Evolutionary conservation across 2,113 vertebrate genomes (phyloP).

Genomic region (Heliornis fulica): DNA sequence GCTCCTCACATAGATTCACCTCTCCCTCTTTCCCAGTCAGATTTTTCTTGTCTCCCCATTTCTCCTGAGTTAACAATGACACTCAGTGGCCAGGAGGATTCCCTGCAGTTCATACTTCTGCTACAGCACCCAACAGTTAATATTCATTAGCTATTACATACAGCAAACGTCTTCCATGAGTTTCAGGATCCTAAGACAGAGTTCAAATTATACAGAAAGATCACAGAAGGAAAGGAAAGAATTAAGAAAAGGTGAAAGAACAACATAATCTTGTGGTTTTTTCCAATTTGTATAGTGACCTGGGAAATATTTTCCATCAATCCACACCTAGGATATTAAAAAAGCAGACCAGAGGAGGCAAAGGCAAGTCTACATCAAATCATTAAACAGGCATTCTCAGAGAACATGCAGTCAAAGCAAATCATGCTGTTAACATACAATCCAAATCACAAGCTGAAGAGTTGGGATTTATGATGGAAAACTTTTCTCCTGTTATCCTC

Average conservation of each 20-base stretch:
- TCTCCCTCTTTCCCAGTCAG: neutral
- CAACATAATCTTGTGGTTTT: neutral
- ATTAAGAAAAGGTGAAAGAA: neutral
- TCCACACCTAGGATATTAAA: neutral
- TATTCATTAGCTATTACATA: neutral
- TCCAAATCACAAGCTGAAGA: neutral
- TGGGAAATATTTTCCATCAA: conserved; percentile 18
- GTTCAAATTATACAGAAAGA: neutral
- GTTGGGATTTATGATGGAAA: neutral
- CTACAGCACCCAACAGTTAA: neutral
- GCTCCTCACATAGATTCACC: neutral
- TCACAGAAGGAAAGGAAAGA: neutral
- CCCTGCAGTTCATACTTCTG: neutral
- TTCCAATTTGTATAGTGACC: neutral
- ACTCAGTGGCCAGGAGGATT: conserved; percentile 65
- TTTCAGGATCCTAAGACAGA: neutral
- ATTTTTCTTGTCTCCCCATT: neutral
- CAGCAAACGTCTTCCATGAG: neutral
- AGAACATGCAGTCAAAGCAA: neutral
- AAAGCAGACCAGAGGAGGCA: neutral
- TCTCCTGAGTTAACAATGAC: conserved; percentile 64
- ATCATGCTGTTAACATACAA: neutral
- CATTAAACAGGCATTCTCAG: neutral
- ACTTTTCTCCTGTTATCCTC: neutral
- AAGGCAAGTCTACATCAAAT: neutral